Evolutionary conservation across 2,797 vertebrate species (phyloP), one percentile per base, ranked within the genome.

Genomic region (Acomys russatus): DNA sequence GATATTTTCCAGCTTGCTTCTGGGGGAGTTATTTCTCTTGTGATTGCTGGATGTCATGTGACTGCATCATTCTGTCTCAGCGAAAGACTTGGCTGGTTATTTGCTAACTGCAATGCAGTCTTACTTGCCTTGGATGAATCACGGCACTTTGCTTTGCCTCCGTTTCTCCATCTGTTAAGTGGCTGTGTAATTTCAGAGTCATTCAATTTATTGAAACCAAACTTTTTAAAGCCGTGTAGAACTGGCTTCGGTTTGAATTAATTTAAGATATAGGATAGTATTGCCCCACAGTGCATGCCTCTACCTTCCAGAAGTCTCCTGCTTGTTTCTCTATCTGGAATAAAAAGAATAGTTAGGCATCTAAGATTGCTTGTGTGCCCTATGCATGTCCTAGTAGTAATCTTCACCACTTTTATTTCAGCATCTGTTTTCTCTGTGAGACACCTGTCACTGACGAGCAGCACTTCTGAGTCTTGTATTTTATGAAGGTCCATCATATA

Each of bases 391-490:
- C 77, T 93, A 88, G 56, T 59, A 59, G 18, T 59, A 17, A 56
- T 56, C 56, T 56, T 56, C 17, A 93, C 70, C 56, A 71, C 93
- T 77, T 87, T 95, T 54, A 92, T 76, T 79, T 96, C n/a, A 70
- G 18, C 80, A 92, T 95, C 44, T 88, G 84, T 68, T 97, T 95
- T 97, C 56, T 97, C 93, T 86, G 88, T 71, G 83, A 96, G 90
- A 87, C 56, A 35, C 78, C 90, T 96, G 4, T 94, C 96, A 97
- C 96, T 95, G 96, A 94, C 38, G 64, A 95, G 90, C 76, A 84
- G 80, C 84, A 80, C 49, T 54, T 95, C 20, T 88, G 30, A 23
- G 11, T 74, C 25, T 63, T 94, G 64, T 91, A 71, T 86, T 97
- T 61, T 84, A 89, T 74, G 54, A 94, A 86, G 86, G 54, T 97